Conservation (phyloP, 2,113 vertebrate genomes). For the Phylloscopus whistleri region DNA sequence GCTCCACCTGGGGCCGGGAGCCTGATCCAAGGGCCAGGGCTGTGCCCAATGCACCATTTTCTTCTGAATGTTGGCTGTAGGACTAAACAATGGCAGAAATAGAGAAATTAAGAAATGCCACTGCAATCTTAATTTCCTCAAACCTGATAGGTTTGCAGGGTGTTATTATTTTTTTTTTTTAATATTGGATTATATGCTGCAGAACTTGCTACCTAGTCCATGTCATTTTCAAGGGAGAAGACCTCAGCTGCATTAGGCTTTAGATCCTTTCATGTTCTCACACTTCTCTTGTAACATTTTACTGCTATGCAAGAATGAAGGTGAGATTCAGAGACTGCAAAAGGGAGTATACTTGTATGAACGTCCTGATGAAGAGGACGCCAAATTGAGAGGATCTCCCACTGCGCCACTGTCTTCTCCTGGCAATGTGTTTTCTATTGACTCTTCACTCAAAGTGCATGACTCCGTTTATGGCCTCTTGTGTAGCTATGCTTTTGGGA, state of each 20-base stretch:
- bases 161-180: neutral
- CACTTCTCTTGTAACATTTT: neutral
- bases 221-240: neutral
- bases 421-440: neutral
- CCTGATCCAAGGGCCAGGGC: no score
- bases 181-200: neutral
- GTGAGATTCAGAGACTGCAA: neutral
- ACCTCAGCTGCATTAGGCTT: neutral
- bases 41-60: rapidly evolving
- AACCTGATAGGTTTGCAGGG: neutral
- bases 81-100: neutral
- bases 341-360: neutral
- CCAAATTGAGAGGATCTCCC: neutral
- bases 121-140: neutral
- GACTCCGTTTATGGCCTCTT: neutral
- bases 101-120: neutral
- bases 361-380: neutral
- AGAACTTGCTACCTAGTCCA: neutral
- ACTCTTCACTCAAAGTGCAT: neutral
- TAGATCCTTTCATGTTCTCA: neutral
- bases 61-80: neutral
- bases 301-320: neutral
- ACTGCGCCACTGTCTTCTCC: rapidly evolving
- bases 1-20: rapidly evolving
- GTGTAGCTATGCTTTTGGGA: neutral